Evolutionary conservation across 2,113 vertebrate genomes (phyloP).

Genomic region (Ancistrus triradiatus): DNA sequence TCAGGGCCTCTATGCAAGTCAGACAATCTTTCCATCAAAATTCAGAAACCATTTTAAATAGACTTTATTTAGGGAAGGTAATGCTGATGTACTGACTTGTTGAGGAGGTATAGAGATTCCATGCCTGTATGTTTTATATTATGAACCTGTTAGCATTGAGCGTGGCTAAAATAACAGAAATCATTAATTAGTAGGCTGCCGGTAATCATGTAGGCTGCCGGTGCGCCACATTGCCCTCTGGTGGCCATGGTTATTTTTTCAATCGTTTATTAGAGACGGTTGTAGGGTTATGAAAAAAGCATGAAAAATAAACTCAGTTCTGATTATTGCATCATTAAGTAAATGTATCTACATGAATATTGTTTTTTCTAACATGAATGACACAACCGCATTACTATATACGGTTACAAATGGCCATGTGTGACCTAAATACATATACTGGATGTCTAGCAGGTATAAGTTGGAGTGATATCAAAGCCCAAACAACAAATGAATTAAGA

Average conservation of each 20-base stretch:
- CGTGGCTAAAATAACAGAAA: no score
- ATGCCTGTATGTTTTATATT: conserved; percentile 1
- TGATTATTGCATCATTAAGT: no score
- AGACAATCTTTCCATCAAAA: no score
- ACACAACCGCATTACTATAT: no score
- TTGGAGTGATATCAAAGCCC: not conserved
- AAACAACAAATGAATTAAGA: not conserved
- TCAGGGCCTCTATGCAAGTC: no score
- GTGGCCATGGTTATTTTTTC: not conserved
- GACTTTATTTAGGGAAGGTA: no score
- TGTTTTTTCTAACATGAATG: no score
- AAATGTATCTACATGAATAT: no score
- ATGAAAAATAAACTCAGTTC: not conserved
- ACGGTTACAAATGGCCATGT: no score
- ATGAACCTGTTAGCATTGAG: not conserved
- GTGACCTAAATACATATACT: no score
- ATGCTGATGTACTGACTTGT: not conserved
- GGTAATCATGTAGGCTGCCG: not conserved
- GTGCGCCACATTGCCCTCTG: conserved; percentile 19
- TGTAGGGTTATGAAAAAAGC: not conserved
- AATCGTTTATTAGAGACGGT: not conserved
- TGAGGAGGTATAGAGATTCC: no score
- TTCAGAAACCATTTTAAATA: no score
- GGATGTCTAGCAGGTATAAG: not conserved
- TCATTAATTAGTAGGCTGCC: not conserved